Conservation (phyloP, 2,797 vertebrate species). For the Columba guinea region DNA sequence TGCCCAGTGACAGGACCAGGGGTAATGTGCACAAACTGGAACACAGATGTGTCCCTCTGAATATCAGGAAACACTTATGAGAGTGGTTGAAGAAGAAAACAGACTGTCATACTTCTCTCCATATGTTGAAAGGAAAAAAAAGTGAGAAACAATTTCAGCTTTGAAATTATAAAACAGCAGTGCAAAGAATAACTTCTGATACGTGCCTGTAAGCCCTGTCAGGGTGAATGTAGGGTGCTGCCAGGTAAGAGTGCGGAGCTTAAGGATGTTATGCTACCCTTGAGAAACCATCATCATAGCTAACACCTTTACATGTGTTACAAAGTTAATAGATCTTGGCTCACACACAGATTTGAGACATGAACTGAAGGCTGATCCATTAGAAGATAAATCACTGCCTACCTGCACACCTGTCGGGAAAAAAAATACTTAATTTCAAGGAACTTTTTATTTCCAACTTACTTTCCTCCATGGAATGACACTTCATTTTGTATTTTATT, state of each 20-base stretch:
- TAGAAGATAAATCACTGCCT: not conserved
- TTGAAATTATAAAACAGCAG: not conserved
- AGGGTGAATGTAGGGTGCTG: not conserved
- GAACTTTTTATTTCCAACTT: not conserved
- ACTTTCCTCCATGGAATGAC: not conserved
- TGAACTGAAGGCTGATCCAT: not conserved
- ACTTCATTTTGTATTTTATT: not conserved
- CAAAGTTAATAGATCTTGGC: not conserved
- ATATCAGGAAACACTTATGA: not conserved
- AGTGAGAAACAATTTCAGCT: not conserved
- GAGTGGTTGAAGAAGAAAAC: not conserved
- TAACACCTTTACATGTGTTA: not conserved
- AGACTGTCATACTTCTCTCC: not conserved
- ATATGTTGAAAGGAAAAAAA: not conserved
- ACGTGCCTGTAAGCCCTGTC: not conserved
- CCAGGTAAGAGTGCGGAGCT: not conserved
- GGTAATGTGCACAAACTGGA: not conserved
- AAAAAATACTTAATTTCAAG: not conserved
- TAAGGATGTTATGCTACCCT: not conserved
- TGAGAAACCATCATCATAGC: not conserved
- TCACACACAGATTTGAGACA: not conserved
- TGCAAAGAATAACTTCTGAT: not conserved
- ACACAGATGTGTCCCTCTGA: not conserved
- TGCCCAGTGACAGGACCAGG: not conserved
- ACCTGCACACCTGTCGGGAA: not conserved